Evolutionary conservation across 2,797 vertebrate genomes (phyloP).

Genomic region (Oceanodroma leucorhoa): DNA sequence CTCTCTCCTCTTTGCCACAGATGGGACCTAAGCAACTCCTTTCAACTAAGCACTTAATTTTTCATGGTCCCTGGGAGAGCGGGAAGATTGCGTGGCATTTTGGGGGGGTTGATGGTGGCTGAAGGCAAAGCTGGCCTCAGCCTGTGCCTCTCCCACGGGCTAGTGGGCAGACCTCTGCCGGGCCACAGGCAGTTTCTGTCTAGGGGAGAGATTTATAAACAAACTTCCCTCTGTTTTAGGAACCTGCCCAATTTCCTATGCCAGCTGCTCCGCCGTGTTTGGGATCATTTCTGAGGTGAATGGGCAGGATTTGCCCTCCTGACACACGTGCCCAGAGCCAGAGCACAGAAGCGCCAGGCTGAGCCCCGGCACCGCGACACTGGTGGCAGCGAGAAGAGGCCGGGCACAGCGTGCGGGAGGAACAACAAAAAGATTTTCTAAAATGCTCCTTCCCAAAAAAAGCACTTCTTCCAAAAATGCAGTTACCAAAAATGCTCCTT

Average conservation of each 20-base stretch:
- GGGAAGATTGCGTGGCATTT: neutral
- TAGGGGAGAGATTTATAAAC: neutral
- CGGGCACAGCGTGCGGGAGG: fast-evolving
- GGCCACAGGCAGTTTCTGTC: neutral
- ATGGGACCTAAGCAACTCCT: neutral
- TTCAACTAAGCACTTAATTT: neutral
- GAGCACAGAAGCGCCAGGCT: neutral
- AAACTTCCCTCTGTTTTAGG: neutral
- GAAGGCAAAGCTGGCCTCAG: neutral
- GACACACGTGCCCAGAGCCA: neutral
- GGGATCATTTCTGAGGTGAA: neutral
- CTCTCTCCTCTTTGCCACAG: neutral
- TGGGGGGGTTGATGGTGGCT: neutral
- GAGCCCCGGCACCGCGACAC: fast-evolving
- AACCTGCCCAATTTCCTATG: neutral
- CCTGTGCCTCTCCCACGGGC: neutral
- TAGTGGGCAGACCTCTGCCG: neutral
- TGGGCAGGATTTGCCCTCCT: neutral
- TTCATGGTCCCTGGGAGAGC: neutral
- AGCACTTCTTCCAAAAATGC: neutral
- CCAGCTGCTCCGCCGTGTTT: neutral
- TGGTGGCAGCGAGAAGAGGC: neutral
- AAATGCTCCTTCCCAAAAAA: fast-evolving
- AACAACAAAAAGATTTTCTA: neutral
- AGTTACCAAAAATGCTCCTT: neutral